Base-by-base conservation (phyloP, 2,797 vertebrate genomes). In the Nothura maculosa region DNA sequence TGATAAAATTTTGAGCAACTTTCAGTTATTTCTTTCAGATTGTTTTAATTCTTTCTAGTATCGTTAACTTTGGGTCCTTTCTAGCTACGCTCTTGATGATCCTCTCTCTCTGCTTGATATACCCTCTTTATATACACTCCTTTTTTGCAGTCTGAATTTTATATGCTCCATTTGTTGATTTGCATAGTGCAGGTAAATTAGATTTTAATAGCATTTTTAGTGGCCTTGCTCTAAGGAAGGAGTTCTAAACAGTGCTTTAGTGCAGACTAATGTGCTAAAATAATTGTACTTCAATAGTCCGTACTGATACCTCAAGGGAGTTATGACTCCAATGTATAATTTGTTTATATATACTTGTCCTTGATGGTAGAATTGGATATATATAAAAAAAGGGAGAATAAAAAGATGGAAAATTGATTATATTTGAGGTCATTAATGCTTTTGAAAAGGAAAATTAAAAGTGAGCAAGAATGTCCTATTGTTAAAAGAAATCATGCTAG, bases 281-380 rank as follows among this genome's bases (percentile, higher is more conserved):
- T 93, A 91, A 91, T 93, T 92, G 62, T 57, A 92, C 62, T 96
- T 96, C 93, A 96, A 3, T 95, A 96, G 91, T 95, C 82, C 57
- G 69, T 80, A 95, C 67, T 85, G n/a, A 83, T 95, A 84, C 64
- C 74, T 93, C 81, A 72, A 80, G 93, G 95, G 76, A 95, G 73
- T 52, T 88, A 47, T 63, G 81, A 91, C 47, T 94, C 47, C 62
- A 25, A 47, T 90, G 77, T 93, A 81, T 91, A 92, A 72, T 94
- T 96, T 95, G 80, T 81, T 95, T 79, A 61, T 88, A 62, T 87
- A 42, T 80, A 78, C 34, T 87, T 97, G 82, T 93, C 89, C 92
- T 97, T 95, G 88, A 60, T 45, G 48, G 54, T 76, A 91, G 93
- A 94, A 95, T 57, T 86, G 24, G 50, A 62, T 74, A 88, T 81